Evolutionary conservation across 2,888 invertebrate species (phyloP).

Genomic region (Drosophila colorata): DNA sequence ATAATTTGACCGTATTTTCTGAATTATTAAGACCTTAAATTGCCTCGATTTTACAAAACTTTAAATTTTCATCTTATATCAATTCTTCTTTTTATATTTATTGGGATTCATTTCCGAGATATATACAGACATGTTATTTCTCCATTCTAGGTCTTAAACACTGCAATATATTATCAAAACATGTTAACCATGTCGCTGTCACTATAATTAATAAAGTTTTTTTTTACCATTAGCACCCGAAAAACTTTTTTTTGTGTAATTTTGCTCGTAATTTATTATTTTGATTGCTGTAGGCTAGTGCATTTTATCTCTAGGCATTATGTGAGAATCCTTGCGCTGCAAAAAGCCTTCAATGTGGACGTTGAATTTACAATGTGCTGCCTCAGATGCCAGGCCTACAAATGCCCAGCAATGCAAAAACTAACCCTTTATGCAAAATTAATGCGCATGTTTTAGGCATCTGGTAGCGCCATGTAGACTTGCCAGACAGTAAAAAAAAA

Average conservation of each 20-base stretch:
- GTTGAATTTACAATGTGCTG: conserved; percentile 58
- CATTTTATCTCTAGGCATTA: conserved; percentile 9
- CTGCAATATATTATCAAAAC: too few species aligned
- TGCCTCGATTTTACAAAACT: too few species aligned
- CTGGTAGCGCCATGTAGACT: conserved; percentile 12
- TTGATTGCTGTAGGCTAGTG: conserved; percentile 13
- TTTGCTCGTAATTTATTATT: conserved; percentile 26
- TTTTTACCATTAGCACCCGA: too few species aligned
- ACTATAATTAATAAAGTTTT: background rate
- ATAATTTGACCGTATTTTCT: too few species aligned
- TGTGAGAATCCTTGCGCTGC: background rate
- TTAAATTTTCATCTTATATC: too few species aligned
- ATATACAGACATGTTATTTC: too few species aligned
- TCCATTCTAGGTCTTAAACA: background rate
- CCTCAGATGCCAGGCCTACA: conserved; percentile 9
- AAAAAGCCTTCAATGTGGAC: conserved; percentile 25
- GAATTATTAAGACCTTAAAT: too few species aligned
- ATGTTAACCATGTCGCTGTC: background rate
- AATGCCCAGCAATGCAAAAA: conserved; percentile 32
- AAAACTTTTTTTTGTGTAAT: conserved; percentile 3
- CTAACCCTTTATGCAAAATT: conserved; percentile 54
- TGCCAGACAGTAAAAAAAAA: conserved; percentile 25
- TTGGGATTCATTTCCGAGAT: too few species aligned
- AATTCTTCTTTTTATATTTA: too few species aligned
- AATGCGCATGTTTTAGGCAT: conserved; percentile 59